phyloP scores from a whole-genome alignment of 2,888 invertebrate species.

The Thalpophila matura region DNA sequence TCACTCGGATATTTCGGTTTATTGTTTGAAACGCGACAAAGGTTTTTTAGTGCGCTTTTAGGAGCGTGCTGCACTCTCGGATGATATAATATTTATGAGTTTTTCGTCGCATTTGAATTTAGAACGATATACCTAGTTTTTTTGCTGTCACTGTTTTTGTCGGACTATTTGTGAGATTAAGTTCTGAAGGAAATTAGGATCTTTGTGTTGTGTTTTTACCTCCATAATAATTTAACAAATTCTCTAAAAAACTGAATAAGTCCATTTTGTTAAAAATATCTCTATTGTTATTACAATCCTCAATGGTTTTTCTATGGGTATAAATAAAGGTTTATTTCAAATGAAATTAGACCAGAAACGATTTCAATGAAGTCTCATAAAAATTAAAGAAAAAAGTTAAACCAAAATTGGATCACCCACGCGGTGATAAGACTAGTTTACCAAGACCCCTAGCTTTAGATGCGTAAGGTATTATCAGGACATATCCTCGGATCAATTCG shows the following conservation, averaged over 20 bases:
- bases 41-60: conserved; percentile 85
- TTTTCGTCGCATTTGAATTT: conserved; percentile 74
- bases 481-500: conserved; percentile 52
- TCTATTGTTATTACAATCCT: conserved; percentile 9
- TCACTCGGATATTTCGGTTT: conserved; percentile 77
- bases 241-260: conserved; percentile 2
- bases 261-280: background rate
- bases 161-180: conserved; percentile 36
- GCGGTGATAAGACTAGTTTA: conserved; percentile 20
- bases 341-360: conserved; percentile 1
- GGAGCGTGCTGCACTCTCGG: conserved; percentile 73
- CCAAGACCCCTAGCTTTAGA: conserved; percentile 24
- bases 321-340: conserved; percentile 2
- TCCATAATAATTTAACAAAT: conserved; percentile 4
- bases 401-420: conserved; percentile 50
- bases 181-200: conserved; percentile 34
- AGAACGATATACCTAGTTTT: conserved; percentile 51
- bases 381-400: conserved; percentile 11
- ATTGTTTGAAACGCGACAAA: conserved; percentile 87
- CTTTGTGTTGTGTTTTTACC: conserved; percentile 17
- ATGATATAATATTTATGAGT: conserved; percentile 78
- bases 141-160: conserved; percentile 47
- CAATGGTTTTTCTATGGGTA: conserved; percentile 2
- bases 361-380: conserved; percentile 11
- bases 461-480: conserved; percentile 15